Evolutionary conservation across 1,140 invertebrate genomes (phyloP).

Genomic region (Pseudomyrmex concolor): DNA sequence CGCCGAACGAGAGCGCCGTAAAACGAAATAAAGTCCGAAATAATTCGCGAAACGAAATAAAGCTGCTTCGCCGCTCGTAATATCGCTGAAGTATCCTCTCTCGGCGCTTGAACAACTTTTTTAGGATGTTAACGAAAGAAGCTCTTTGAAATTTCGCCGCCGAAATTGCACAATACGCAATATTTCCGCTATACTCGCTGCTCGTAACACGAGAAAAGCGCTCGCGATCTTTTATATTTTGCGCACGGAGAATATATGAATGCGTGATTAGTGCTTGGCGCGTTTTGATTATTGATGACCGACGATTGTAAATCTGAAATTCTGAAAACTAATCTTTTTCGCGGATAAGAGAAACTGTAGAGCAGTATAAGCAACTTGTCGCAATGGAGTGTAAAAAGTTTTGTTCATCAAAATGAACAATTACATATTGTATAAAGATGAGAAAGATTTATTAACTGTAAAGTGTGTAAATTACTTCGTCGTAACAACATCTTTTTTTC

Average conservation of each 20-base stretch:
- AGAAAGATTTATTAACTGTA: too few species aligned
- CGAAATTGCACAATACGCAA: not conserved
- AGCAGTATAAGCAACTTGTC: too few species aligned
- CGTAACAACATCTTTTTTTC: too few species aligned
- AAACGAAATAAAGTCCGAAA: too few species aligned
- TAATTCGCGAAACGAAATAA: not conserved
- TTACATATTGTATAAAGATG: too few species aligned
- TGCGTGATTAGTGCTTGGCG: not conserved
- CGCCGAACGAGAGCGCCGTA: not conserved
- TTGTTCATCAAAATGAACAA: too few species aligned
- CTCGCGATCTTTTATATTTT: not conserved
- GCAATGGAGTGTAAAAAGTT: too few species aligned
- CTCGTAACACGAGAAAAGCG: not conserved
- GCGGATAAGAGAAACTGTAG: too few species aligned
- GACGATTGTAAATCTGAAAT: not conserved
- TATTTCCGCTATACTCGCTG: not conserved
- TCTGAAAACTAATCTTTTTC: too few species aligned
- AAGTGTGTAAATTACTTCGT: too few species aligned
- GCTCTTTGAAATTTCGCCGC: not conserved
- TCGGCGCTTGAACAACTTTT: not conserved
- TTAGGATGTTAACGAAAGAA: not conserved
- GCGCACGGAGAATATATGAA: not conserved
- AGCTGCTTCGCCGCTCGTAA: too few species aligned
- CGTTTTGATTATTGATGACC: not conserved
- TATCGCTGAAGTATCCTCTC: not conserved